phyloP scores from a whole-genome alignment of 2,113 vertebrate genomes.

The Pituophis catenifer region DNA sequence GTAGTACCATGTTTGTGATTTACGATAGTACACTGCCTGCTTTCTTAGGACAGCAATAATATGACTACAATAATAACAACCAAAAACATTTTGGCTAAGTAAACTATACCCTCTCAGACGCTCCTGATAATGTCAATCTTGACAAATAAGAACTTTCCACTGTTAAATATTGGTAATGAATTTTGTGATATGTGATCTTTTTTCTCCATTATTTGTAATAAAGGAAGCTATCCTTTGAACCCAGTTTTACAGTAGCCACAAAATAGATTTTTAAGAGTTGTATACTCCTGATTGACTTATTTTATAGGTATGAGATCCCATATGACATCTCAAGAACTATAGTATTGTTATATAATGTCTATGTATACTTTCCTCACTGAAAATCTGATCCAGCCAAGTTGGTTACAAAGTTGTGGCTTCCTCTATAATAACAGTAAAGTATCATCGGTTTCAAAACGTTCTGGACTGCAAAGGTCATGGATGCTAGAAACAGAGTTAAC shows the following conservation, averaged over 20 bases:
- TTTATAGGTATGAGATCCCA: neutral
- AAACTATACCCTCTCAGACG: neutral
- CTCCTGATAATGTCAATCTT: conserved; percentile 18
- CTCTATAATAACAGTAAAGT: neutral
- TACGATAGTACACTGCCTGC: neutral
- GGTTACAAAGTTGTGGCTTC: neutral
- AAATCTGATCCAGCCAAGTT: neutral
- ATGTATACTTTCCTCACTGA: neutral
- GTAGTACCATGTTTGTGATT: conserved; percentile 63
- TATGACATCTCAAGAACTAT: neutral
- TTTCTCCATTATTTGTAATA: neutral
- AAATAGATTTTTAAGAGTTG: conserved; percentile 1
- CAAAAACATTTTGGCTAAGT: neutral
- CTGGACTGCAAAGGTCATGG: neutral
- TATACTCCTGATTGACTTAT: neutral
- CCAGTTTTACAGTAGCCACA: neutral
- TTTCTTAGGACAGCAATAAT: neutral
- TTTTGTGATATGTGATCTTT: neutral
- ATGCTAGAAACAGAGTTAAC: neutral
- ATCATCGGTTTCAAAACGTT: neutral
- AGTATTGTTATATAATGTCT: neutral
- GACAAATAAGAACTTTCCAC: conserved; percentile 9
- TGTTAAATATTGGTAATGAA: neutral
- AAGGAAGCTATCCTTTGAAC: conserved; percentile 16
- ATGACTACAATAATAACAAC: neutral